Conservation (phyloP, 2,797 vertebrate genomes). For the Acipenser oxyrinchus region DNA sequence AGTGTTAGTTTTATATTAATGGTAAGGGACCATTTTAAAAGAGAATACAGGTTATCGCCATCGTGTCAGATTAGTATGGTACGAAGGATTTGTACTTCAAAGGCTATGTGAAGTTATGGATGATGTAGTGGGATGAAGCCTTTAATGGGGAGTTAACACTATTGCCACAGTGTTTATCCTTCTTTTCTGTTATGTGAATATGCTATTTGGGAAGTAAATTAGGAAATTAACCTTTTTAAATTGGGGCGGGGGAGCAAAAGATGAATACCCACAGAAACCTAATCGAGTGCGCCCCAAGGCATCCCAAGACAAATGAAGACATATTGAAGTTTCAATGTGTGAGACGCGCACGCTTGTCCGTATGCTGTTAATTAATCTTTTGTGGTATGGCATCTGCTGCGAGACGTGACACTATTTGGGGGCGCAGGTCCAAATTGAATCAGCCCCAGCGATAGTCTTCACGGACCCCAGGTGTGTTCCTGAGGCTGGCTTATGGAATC, state of each 20-base stretch:
- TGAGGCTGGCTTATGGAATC: slow-evolving; percentile 61
- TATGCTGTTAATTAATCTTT: slow-evolving; percentile 83
- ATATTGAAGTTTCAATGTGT: slow-evolving; percentile 47
- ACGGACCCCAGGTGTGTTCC: slow-evolving; percentile 71
- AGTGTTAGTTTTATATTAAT: no score
- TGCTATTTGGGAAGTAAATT: no score
- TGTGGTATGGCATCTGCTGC: slow-evolving; percentile 76
- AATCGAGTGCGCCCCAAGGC: slow-evolving; percentile 27
- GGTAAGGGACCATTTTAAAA: no score
- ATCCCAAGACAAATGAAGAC: slow-evolving; percentile 59
- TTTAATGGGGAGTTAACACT: no score
- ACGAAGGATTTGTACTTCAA: no score
- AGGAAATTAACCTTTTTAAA: no score
- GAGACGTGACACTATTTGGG: slow-evolving; percentile 37
- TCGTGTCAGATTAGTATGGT: no score
- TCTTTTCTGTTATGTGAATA: no score
- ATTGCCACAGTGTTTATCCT: no score
- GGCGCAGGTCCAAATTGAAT: slow-evolving; percentile 17
- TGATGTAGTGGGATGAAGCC: no score
- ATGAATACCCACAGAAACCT: slow-evolving; percentile 45
- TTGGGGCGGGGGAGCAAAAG: slow-evolving; percentile 30
- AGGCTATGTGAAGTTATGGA: no score
- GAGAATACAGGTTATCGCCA: no score
- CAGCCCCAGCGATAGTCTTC: slow-evolving; percentile 46
- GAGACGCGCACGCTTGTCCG: slow-evolving; percentile 47